Conservation (phyloP, 2,113 vertebrate species). For the Benitochromis conjunctus region DNA sequence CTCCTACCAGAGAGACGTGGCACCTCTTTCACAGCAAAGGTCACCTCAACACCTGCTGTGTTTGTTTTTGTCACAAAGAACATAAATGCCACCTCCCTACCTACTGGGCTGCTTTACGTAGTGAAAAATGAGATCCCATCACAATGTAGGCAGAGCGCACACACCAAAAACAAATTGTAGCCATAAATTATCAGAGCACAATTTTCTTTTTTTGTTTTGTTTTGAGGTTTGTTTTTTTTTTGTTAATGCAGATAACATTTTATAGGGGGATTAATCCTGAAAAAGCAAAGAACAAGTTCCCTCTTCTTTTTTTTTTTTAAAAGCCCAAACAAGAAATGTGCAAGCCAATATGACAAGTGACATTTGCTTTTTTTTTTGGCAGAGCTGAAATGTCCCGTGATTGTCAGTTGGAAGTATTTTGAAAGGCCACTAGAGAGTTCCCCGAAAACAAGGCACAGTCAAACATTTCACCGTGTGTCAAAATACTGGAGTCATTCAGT, state of each 20-base stretch:
- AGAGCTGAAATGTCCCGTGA: not conserved
- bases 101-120: conserved; percentile 19
- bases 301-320: not conserved
- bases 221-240: not conserved
- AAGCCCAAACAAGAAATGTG: not conserved
- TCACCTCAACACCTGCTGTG: conserved; percentile 53
- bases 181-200: not conserved
- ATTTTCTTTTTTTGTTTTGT: not conserved
- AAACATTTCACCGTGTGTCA: not conserved
- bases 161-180: not conserved
- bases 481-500: not conserved
- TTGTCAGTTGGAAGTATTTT: not conserved
- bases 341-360: not conserved
- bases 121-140: conserved; percentile 29
- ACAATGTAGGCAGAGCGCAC: not conserved
- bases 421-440: not conserved
- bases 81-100: conserved; percentile 48
- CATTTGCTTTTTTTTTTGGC: not conserved
- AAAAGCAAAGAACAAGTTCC: not conserved
- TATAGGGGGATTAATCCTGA: not conserved
- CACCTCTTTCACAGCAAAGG: conserved; percentile 51
- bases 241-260: not conserved
- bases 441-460: not conserved
- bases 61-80: conserved; percentile 49
- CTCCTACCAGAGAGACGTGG: conserved; percentile 9